A percentile compares a stretch with the other conserved stretches of the same genome.
Evolutionary conservation across 2,888 invertebrate genomes (phyloP).

Genomic region (Rotaria macrura): DNA sequence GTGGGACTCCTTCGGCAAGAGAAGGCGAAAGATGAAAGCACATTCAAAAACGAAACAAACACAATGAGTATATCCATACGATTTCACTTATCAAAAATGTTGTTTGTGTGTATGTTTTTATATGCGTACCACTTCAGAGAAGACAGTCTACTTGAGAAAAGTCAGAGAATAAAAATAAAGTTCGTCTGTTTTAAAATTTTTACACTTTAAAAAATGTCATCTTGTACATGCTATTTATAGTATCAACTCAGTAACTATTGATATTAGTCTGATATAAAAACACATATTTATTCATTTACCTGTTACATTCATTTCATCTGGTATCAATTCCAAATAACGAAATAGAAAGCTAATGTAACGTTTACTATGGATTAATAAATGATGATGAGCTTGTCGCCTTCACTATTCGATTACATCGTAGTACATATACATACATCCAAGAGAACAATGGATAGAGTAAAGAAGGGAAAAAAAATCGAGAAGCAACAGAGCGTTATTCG

Average conservation of each 20-base stretch:
- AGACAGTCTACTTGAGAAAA: background rate
- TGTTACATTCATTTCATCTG: background rate
- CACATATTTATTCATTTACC: background rate
- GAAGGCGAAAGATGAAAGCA: background rate
- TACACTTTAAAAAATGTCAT: background rate
- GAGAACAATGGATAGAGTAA: background rate
- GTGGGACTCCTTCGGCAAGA: background rate
- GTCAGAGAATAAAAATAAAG: background rate
- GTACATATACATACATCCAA: background rate
- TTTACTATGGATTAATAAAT: background rate
- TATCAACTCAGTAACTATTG: background rate
- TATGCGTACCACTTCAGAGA: background rate
- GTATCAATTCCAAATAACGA: background rate
- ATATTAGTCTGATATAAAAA: background rate
- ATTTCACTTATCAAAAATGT: background rate
- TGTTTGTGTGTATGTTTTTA: background rate
- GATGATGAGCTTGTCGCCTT: background rate
- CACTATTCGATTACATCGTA: background rate
- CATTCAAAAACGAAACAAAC: background rate
- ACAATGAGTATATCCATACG: background rate
- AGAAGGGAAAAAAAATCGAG: background rate
- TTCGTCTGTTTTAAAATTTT: background rate
- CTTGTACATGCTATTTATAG: background rate
- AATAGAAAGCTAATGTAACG: background rate
- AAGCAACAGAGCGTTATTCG: conserved; percentile 7